Evolutionary conservation across 92 coral and sea anemone species (phyloP).

Genomic region (Montipora capitata): DNA sequence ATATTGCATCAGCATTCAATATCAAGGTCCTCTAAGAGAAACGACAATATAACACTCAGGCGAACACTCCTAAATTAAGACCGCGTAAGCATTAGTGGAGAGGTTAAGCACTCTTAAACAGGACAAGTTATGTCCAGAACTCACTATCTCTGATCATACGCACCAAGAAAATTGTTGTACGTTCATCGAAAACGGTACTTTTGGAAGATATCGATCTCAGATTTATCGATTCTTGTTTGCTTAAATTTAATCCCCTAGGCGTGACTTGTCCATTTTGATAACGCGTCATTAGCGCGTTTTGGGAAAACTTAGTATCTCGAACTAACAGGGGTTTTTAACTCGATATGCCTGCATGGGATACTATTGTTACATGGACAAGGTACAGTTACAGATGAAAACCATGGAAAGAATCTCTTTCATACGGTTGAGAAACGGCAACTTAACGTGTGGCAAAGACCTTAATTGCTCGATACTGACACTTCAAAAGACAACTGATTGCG

Average conservation of each 20-base stretch:
- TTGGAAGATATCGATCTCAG: neutral
- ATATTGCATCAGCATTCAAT: slow-evolving; percentile 10
- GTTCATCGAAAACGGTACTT: neutral
- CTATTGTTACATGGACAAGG: too few relatives aligned
- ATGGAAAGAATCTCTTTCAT: too few relatives aligned
- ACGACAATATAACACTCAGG: neutral
- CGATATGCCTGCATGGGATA: too few relatives aligned
- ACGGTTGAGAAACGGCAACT: neutral
- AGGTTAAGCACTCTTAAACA: too few relatives aligned
- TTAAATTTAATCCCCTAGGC: slow-evolving; percentile 20
- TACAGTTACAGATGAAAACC: too few relatives aligned
- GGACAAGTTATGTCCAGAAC: too few relatives aligned
- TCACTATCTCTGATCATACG: neutral
- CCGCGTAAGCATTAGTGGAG: too few relatives aligned
- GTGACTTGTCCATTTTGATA: slow-evolving; percentile 7
- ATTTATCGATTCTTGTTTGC: neutral
- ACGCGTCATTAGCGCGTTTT: slow-evolving; percentile 17
- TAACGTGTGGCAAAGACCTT: neutral
- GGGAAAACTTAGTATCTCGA: neutral
- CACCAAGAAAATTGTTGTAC: neutral
- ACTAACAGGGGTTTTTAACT: too few relatives aligned
- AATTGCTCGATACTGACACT: too few relatives aligned
- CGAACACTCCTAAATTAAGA: too few relatives aligned
- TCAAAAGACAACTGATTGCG: too few relatives aligned
- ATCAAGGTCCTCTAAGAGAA: neutral